Evolutionary conservation across 2,888 invertebrate species (phyloP).

Genomic region (Dasysyrphus tricinctus): DNA sequence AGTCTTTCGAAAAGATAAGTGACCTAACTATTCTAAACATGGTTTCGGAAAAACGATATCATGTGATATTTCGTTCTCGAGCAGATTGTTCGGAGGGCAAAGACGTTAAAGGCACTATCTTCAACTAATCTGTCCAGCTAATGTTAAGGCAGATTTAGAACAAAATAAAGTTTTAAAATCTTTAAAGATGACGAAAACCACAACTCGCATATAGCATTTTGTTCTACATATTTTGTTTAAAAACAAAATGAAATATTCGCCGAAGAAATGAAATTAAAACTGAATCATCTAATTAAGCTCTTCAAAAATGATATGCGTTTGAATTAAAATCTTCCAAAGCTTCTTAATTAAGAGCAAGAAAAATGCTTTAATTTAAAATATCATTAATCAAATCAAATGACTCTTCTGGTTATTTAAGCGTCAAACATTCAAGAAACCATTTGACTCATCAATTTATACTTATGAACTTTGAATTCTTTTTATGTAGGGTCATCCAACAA

Average conservation of each 20-base stretch:
- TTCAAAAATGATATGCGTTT: neutral
- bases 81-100: no score
- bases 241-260: neutral
- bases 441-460: neutral
- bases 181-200: neutral
- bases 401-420: neutral
- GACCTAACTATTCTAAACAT: no score
- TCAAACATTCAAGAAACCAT: neutral
- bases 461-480: neutral
- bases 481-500: no score
- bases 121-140: no score
- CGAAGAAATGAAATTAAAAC: neutral
- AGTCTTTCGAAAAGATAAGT: no score
- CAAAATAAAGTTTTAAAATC: no score
- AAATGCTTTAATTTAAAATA: slow-evolving; percentile 1
- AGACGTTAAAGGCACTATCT: no score
- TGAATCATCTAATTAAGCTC: neutral
- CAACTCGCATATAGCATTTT: neutral
- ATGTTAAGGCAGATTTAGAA: no score
- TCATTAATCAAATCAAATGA: slow-evolving; percentile 4
- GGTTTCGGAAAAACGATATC: no score
- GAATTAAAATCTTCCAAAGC: neutral
- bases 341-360: neutral
- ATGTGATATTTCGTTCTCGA: no score
- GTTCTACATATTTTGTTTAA: neutral